phyloP scores from a whole-genome alignment of 2,888 invertebrate genomes.

The Chloroclysta siterata region DNA sequence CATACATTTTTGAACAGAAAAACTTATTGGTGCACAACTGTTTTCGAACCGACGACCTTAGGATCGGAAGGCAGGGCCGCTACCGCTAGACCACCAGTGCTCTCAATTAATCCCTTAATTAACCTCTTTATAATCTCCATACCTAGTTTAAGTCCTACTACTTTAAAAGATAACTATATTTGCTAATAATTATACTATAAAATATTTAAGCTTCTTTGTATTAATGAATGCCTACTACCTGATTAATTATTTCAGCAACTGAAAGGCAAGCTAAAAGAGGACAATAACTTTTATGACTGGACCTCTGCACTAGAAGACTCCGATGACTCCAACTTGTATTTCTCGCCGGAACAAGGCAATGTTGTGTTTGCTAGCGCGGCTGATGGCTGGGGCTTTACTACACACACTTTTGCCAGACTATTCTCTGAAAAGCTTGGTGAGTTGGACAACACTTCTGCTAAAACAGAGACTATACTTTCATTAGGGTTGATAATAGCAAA shows the following conservation, averaged over 20 bases:
- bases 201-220: no score
- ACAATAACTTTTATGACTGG: constrained; percentile 87
- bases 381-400: constrained; percentile 95
- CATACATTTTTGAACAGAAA: no score
- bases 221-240: no score
- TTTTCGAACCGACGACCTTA: no score
- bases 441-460: constrained; percentile 33
- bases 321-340: constrained; percentile 95
- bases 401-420: constrained; percentile 92
- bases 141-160: no score
- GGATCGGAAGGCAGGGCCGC: no score
- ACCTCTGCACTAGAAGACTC: constrained; percentile 91
- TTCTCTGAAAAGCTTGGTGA: constrained; percentile 89
- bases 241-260: constrained; percentile 50
- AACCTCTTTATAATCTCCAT: no score
- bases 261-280: constrained; percentile 60
- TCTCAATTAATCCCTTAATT: no score
- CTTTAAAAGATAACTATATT: no score
- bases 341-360: constrained; percentile 96
- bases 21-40: no score
- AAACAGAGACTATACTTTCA: background rate
- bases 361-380: constrained; percentile 98
- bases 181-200: no score
- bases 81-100: no score
- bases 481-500: background rate